Base-by-base conservation (phyloP, 2,113 vertebrate species). In the Daphoenositta chrysoptera region DNA sequence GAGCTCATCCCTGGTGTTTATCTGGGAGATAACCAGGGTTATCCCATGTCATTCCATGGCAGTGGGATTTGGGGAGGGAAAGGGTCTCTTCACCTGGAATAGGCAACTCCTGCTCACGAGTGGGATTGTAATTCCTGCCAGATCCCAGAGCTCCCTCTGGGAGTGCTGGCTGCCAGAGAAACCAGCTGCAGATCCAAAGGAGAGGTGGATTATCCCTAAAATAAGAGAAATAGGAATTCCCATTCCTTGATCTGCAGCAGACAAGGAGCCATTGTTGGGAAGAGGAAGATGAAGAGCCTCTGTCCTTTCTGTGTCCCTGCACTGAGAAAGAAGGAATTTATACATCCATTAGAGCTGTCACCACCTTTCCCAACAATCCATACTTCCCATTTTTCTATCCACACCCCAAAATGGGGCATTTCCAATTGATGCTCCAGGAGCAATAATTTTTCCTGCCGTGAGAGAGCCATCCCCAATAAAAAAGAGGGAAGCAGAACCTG, bases 151-250 rank as follows among this genome's bases (percentile, higher is more conserved):
- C 31, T 21, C 12, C 17, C 24, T 40, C 35, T 2, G 35, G 27
- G 35, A 33, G 15, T 26, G n/a, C 56, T 58, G 56, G 21, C 56
- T 57, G 56, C n/a, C 1, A 0, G 21, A 63, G 50, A 39, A 27
- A 15, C 15, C 0, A 4, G 24, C 1, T 4, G 26, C 0, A 13
- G 72, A 57, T 54, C 64, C 7, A 3, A 22, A 33, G 51, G 45
- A 61, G 45, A 31, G 48, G 45, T 5, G 9, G 58, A 51, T 78
- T 68, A 57, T 45, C 60, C 40, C 37, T 30, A 35, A 51, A 85
- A 0, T 12, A 23, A 40, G 47, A 56, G 33, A 82, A 87, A 48
- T 15, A 35, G 23, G 45, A 48, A 22, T 39, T 64, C 48, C 44
- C 31, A 7, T 73, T 26, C 37, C 35, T 65, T 44, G 61, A 54